Evolutionary conservation across 2,797 vertebrate species (phyloP).

Genomic region (Oceanodroma leucorhoa): DNA sequence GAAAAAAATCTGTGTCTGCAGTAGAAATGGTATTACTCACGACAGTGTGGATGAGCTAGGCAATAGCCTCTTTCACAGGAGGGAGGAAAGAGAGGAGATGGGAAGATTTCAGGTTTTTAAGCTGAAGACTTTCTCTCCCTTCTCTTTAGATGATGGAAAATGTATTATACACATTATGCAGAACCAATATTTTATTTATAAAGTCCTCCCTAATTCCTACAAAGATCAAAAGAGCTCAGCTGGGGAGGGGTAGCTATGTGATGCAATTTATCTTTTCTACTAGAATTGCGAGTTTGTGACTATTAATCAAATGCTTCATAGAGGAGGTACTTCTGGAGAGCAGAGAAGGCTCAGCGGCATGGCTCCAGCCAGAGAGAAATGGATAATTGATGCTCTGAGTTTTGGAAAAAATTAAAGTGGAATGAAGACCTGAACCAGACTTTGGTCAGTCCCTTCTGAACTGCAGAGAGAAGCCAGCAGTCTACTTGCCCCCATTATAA

Average conservation of each 20-base stretch:
- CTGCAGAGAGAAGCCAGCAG: neutral
- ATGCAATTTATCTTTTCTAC: neutral
- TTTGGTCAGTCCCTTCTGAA: neutral
- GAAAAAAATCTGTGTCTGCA: neutral
- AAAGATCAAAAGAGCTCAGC: neutral
- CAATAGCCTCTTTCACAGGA: neutral
- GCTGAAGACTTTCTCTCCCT: neutral
- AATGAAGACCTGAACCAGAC: neutral
- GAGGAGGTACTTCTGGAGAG: neutral
- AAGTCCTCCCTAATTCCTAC: neutral
- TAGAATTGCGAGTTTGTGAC: neutral
- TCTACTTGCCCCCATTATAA: neutral
- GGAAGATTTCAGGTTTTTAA: neutral
- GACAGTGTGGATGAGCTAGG: neutral
- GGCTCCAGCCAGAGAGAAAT: neutral
- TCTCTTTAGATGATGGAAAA: neutral
- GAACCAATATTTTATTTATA: neutral
- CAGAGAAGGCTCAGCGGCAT: neutral
- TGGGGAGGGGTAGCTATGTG: neutral
- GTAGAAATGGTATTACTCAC: neutral
- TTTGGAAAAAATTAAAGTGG: neutral
- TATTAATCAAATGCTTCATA: neutral
- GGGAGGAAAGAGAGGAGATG: neutral
- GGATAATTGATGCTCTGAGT: neutral
- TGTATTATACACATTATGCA: neutral